phyloP scores from a whole-genome alignment of 1,140 invertebrate species.

The Riptortus pedestris region DNA sequence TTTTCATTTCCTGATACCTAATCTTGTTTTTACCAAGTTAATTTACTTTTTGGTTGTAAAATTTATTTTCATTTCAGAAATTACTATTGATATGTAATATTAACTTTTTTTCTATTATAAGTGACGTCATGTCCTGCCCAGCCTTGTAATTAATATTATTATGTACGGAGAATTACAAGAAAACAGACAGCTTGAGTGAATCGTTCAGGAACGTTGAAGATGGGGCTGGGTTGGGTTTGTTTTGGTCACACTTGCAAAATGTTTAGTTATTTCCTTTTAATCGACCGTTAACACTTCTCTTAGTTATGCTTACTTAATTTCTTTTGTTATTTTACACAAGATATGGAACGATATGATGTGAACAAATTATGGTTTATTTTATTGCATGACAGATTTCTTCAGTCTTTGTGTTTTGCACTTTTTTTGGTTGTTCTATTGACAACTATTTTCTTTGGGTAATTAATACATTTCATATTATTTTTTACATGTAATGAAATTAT shows the following conservation, averaged over 20 bases:
- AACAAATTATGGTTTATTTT: constrained; percentile 12
- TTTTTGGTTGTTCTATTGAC: constrained; percentile 1
- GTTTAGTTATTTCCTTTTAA: neutral
- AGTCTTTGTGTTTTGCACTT: neutral
- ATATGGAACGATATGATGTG: neutral
- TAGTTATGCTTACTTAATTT: neutral
- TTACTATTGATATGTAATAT: no score
- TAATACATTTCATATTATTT: neutral
- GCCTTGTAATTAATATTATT: no score
- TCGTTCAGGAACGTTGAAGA: neutral
- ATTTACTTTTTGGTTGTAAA: no score
- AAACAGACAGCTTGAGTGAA: neutral
- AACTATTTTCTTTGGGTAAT: constrained; percentile 11
- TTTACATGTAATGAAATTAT: neutral
- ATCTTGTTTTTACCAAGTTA: no score
- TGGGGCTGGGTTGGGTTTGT: neutral
- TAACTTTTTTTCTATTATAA: no score
- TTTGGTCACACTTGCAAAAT: neutral
- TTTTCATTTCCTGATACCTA: no score
- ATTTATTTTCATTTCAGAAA: no score
- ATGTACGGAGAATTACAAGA: no score
- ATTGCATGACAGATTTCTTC: constrained; percentile 11
- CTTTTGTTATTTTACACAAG: neutral
- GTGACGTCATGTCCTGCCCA: no score
- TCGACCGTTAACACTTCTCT: neutral